Conservation (phyloP, 2,797 vertebrate genomes). For the Anabacerthia variegaticeps region DNA sequence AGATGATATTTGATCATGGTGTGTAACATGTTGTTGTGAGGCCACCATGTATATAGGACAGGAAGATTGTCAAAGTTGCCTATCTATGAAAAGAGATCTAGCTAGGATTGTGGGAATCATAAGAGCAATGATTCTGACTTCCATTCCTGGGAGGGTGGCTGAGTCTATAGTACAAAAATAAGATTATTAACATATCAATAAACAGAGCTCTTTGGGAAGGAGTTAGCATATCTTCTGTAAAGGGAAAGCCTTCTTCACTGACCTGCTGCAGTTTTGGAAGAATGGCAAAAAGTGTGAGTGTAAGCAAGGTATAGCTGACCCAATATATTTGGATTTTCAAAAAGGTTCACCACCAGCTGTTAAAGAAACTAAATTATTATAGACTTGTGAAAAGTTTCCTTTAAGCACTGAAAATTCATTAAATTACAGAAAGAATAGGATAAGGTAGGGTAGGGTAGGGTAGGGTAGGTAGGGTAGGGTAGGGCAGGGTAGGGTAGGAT, state of each 20-base stretch:
- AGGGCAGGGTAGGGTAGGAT: neutral
- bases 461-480: neutral
- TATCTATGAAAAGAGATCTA: neutral
- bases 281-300: accelerated
- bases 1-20: neutral
- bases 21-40: neutral
- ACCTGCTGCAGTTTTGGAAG: neutral
- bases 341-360: neutral
- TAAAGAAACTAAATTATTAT: neutral
- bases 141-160: neutral
- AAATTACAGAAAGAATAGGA: neutral
- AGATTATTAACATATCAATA: neutral
- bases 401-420: neutral
- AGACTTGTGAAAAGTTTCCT: neutral
- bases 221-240: neutral
- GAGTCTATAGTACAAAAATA: neutral
- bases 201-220: neutral
- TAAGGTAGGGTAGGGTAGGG: neutral
- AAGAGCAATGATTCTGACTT: neutral
- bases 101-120: neutral
- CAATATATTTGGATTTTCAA: neutral
- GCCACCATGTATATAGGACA: accelerated
- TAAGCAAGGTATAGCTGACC: neutral
- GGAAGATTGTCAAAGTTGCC: neutral
- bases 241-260: neutral